Base-by-base conservation (phyloP, 37 sponge, comb jelly and placozoan genomes). In the Cladorhizidae sp. region DNA sequence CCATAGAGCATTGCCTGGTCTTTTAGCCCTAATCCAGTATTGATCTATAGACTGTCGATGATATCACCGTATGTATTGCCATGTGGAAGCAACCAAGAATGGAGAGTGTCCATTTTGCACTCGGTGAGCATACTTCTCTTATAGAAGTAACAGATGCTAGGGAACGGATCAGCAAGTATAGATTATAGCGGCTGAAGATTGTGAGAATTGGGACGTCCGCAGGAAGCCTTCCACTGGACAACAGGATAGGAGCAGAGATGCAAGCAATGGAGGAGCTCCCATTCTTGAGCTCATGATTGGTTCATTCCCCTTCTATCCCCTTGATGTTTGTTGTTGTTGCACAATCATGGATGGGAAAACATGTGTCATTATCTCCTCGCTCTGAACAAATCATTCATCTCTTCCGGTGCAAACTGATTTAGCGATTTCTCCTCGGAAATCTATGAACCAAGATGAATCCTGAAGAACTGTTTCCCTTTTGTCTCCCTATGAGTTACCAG, bases 391-490 rank as follows among this genome's bases (percentile, higher is more conserved):
- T n/a, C n/a, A n/a, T n/a, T n/a, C n/a, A n/a, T 37, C 15, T 71
- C 72, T 1, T 77, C 86, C 3, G 39, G 37, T 3, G 79, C 35
- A 32, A 74, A 80, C 45, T 62, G 51, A n/a, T 72, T 25, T 57
- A 70, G 17, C 26, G n/a, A n/a, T n/a, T n/a, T 55, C 83, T 5
- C 76, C 78, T 1, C 69, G 67, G 45, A 88, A 94, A 52, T 94
- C 55, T 38, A 94, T 94, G 59, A 94, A 94, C 95, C 95, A 94
- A 1, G 89, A 59, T 0, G 95, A 94, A 54, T 94, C 95, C 18
- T 70, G 23, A 0, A 94, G 39, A 2, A 59, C 59, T 88, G 32
- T 0, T 42, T 54, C 32, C 26, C 25, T 21, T 3, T 39, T 11
- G 35, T 23, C 12, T 59, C 51, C 6, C 40, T 20, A 22, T 21